These are phyloP conservation scores for Microdon myrmicae DNA, from an alignment of 2,888 invertebrate genomes.

Conservation along the genomic window DNA sequence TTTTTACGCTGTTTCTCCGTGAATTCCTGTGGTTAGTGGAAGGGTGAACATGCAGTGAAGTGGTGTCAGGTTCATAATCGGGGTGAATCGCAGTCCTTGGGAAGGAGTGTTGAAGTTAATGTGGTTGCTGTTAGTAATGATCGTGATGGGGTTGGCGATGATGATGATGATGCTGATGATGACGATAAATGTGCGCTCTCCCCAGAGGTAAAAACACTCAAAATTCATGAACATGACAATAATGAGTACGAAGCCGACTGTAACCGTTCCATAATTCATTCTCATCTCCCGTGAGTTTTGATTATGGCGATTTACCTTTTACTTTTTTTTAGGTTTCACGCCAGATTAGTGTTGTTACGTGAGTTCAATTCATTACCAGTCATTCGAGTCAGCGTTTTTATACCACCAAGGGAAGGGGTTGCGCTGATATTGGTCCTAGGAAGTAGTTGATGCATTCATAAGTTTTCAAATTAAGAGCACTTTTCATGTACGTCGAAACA, in stretches of 20 bases:
- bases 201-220: constrained; percentile 32
- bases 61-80: constrained; percentile 30
- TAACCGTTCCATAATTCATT: constrained; percentile 7
- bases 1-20: no score
- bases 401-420: not conserved
- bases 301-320: constrained; percentile 17
- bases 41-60: no score
- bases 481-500: no score
- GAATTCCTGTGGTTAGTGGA: no score
- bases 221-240: constrained; percentile 13
- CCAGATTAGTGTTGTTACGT: not conserved
- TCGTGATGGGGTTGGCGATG: no score
- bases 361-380: constrained; percentile 17
- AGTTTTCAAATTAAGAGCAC: no score
- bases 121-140: no score
- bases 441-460: no score
- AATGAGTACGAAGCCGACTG: constrained; percentile 1
- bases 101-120: not conserved
- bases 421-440: no score
- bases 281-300: constrained; percentile 16
- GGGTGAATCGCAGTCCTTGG: constrained; percentile 20
- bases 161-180: no score
- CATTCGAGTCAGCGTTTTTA: not conserved
- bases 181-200: no score
- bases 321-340: not conserved